phyloP scores from a whole-genome alignment of 2,888 invertebrate genomes.

The Oscheius sp. region DNA sequence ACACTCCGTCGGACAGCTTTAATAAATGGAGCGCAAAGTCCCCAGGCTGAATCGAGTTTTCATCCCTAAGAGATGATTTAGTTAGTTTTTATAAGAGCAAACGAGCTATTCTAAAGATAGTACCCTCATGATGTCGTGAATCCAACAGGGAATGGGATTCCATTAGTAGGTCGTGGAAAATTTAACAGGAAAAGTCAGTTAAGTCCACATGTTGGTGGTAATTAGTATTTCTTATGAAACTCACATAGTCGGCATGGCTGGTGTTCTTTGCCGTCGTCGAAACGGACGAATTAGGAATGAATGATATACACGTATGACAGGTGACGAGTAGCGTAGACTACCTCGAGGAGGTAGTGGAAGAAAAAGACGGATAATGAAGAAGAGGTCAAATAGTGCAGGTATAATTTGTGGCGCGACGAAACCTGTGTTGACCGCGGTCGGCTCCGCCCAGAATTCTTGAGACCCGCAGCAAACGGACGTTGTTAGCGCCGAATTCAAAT shows the following conservation, averaged over 20 bases:
- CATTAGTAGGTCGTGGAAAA: background rate
- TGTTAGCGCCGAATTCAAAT: slow-evolving; percentile 34
- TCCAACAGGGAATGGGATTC: slow-evolving; percentile 4
- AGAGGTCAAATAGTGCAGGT: slow-evolving; percentile 23
- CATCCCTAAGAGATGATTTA: slow-evolving; percentile 6
- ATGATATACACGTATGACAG: slow-evolving; percentile 4
- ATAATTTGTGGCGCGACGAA: slow-evolving; percentile 15
- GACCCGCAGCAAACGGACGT: slow-evolving; percentile 32
- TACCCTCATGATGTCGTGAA: slow-evolving; percentile 5
- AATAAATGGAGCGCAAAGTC: slow-evolving; percentile 26
- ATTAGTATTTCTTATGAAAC: too few species aligned
- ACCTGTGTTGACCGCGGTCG: slow-evolving; percentile 29
- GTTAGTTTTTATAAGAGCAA: slow-evolving; percentile 18
- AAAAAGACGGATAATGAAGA: background rate
- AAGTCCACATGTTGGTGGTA: too few species aligned
- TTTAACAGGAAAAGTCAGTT: too few species aligned
- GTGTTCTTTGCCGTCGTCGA: slow-evolving; percentile 15
- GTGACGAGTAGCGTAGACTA: background rate
- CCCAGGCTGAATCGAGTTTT: background rate
- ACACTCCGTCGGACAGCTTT: slow-evolving; percentile 16
- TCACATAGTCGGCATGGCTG: slow-evolving; percentile 31
- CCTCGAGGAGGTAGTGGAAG: background rate
- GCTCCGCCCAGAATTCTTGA: slow-evolving; percentile 31
- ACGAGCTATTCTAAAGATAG: slow-evolving; percentile 17
- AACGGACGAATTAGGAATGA: slow-evolving; percentile 22